Conservation (phyloP, 2,888 invertebrate species). For the Anodontia alba region DNA sequence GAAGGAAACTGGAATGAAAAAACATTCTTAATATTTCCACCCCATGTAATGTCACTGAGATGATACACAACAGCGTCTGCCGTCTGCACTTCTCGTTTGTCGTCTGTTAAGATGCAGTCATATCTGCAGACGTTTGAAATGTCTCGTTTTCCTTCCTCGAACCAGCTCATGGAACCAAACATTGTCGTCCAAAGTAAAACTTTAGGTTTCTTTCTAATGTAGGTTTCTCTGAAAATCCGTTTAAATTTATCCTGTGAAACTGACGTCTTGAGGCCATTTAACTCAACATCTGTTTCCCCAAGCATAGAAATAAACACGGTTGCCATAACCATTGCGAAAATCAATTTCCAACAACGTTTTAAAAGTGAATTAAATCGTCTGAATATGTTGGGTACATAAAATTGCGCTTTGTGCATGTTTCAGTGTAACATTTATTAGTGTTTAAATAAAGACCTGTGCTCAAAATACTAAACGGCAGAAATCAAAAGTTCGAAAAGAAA, state of each 20-base stretch:
- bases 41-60: constrained; percentile 35
- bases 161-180: neutral
- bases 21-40: neutral
- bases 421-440: too few species aligned
- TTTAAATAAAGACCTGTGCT: too few species aligned
- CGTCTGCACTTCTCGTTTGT: constrained; percentile 32
- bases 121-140: constrained; percentile 1
- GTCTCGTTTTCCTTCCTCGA: neutral
- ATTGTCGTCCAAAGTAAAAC: constrained; percentile 4
- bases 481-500: too few species aligned
- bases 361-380: too few species aligned
- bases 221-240: neutral
- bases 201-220: neutral
- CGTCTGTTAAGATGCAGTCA: constrained; percentile 24
- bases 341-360: too few species aligned
- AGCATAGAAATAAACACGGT: too few species aligned
- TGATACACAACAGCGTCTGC: constrained; percentile 44
- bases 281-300: too few species aligned
- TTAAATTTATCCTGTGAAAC: neutral
- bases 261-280: too few species aligned
- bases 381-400: too few species aligned
- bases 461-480: too few species aligned
- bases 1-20: constrained; percentile 20
- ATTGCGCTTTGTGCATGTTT: too few species aligned
- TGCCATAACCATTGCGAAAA: too few species aligned